These are phyloP conservation scores for Tetheella fluctuosa DNA, from an alignment of 2,888 invertebrate genomes.

Conservation along the genomic window DNA sequence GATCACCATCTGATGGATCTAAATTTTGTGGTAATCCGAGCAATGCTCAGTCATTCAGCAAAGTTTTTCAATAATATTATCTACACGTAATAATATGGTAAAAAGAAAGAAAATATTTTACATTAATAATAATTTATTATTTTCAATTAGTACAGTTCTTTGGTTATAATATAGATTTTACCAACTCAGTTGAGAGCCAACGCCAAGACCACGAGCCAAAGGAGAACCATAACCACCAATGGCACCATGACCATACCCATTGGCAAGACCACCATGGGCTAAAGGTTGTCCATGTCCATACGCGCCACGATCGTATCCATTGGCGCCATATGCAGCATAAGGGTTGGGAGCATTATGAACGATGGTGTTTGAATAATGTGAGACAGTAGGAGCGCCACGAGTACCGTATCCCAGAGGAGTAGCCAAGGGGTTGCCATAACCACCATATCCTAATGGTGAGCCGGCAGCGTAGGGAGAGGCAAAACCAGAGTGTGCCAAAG, in stretches of 20 bases:
- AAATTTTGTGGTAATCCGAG: too few relatives aligned
- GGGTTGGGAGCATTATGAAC: conserved; percentile 35
- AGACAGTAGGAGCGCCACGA: conserved; percentile 32
- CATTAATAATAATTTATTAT: not conserved
- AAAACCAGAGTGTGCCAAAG: not conserved
- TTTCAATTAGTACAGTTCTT: not conserved
- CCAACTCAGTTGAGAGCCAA: conserved; percentile 24
- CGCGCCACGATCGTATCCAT: conserved; percentile 27
- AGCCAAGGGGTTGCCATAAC: conserved; percentile 16
- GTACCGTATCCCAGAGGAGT: conserved; percentile 12
- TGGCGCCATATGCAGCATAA: conserved; percentile 27
- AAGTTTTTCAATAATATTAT: too few relatives aligned
- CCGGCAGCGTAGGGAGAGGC: too few relatives aligned
- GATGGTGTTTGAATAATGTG: conserved; percentile 38
- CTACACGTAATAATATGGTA: too few relatives aligned
- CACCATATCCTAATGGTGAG: conserved; percentile 22
- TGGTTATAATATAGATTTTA: conserved; percentile 17
- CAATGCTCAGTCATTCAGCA: too few relatives aligned
- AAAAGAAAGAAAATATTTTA: not conserved
- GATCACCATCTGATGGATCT: too few relatives aligned
- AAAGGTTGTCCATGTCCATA: conserved; percentile 25
- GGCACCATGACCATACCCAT: not conserved
- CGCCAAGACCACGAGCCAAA: conserved; percentile 21
- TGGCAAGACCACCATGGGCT: conserved; percentile 16
- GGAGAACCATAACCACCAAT: conserved; percentile 19